Conservation (phyloP, 1,140 invertebrate species). For the Penaeus chinensis region DNA sequence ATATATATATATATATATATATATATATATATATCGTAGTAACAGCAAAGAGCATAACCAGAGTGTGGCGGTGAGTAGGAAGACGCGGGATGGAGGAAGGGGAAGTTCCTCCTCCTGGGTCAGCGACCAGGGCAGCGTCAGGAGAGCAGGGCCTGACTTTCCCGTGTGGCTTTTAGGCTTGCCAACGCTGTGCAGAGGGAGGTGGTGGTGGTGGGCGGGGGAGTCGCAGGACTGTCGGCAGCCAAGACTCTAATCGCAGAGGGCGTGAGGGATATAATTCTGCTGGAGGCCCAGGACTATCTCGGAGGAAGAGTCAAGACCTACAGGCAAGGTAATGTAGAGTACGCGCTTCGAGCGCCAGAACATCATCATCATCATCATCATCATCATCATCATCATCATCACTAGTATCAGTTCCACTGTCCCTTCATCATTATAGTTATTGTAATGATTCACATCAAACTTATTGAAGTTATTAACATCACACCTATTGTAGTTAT, state of each 20-base stretch:
- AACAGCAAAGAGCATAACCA: no score
- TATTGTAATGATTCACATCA: not conserved
- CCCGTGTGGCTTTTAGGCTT: not conserved
- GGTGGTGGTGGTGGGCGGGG: constrained; percentile 48
- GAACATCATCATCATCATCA: not conserved
- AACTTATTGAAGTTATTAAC: not conserved
- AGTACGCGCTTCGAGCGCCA: no score
- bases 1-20: no score
- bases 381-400: not conserved
- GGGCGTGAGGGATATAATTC: constrained; percentile 1
- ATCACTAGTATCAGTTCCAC: not conserved
- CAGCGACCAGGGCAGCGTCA: not conserved
- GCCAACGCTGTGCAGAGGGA: not conserved
- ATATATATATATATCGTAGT: no score
- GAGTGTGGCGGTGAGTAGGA: no score
- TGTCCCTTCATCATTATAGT: not conserved
- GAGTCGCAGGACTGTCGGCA: constrained; percentile 29
- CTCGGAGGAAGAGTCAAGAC: constrained; percentile 38
- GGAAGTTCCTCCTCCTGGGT: not conserved
- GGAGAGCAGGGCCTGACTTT: not conserved
- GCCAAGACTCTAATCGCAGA: constrained; percentile 7
- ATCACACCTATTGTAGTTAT: not conserved
- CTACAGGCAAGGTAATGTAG: constrained; percentile 33
- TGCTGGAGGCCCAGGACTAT: constrained; percentile 38
- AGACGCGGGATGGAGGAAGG: not conserved